These are phyloP conservation scores for Poecilia velifera DNA, from an alignment of 2,797 vertebrate genomes.

Conservation along the genomic window DNA sequence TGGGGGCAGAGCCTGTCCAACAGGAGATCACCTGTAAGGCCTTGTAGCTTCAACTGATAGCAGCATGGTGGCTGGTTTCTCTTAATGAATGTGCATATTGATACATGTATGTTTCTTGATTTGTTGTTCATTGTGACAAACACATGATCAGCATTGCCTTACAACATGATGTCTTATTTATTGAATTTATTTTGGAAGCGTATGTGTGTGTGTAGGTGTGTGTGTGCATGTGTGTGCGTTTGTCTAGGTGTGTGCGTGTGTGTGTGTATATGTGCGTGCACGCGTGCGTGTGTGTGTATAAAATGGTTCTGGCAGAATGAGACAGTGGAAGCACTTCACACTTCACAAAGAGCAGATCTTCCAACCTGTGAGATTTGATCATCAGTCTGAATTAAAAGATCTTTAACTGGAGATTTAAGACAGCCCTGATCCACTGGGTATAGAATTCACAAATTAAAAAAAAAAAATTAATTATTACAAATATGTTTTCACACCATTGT, in stretches of 20 bases:
- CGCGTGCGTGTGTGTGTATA: constrained; percentile 7
- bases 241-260: constrained; percentile 16
- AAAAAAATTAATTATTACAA: background rate
- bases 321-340: constrained; percentile 79
- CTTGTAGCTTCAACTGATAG: constrained; percentile 82
- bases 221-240: constrained; percentile 1
- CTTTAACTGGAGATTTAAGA: background rate
- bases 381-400: background rate
- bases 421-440: background rate
- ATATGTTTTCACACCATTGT: background rate
- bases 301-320: constrained; percentile 37
- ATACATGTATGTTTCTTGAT: constrained; percentile 78
- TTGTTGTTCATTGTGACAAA: constrained; percentile 84
- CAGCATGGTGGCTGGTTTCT: constrained; percentile 53
- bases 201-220: constrained; percentile 51
- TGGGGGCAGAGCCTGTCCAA: constrained; percentile 74
- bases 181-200: constrained; percentile 84
- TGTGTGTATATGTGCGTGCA: constrained; percentile 6
- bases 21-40: constrained; percentile 90
- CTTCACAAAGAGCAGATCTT: constrained; percentile 52
- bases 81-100: constrained; percentile 89
- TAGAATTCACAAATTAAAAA: too few species aligned
- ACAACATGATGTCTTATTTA: constrained; percentile 91
- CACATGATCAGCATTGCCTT: constrained; percentile 94
- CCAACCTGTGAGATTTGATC: constrained; percentile 8